Evolutionary conservation across 2,797 vertebrate genomes (phyloP).

Genomic region (Hephaestus fuliginosus): DNA sequence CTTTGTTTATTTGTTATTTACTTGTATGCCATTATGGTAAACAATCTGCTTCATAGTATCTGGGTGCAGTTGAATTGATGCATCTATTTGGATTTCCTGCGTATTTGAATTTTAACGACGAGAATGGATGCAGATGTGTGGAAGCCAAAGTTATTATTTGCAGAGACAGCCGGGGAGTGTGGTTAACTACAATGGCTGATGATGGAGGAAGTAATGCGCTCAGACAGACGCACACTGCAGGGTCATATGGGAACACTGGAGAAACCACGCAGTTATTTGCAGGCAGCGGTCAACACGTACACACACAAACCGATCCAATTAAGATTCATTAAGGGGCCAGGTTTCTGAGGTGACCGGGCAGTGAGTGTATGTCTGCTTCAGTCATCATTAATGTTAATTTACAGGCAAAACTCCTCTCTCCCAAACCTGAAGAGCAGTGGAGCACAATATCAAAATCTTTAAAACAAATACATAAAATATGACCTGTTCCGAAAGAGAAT

Average conservation of each 20-base stretch:
- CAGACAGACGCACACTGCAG: conserved; percentile 6
- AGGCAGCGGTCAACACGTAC: conserved; percentile 7
- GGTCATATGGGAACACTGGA: conserved; percentile 22
- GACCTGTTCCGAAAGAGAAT: conserved; percentile 75
- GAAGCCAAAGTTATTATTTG: conserved; percentile 44
- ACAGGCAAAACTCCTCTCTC: conserved; percentile 39
- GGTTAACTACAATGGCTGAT: background rate
- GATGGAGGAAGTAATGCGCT: background rate
- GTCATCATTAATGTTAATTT: conserved; percentile 67
- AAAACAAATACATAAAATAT: conserved; percentile 83
- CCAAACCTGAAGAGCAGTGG: conserved; percentile 32
- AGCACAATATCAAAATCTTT: conserved; percentile 72
- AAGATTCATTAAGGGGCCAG: conserved; percentile 48
- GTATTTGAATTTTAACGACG: conserved; percentile 46
- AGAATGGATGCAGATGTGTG: conserved; percentile 38
- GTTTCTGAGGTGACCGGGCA: conserved; percentile 42
- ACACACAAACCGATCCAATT: conserved; percentile 33
- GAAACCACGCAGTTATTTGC: conserved; percentile 12
- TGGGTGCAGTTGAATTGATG: conserved; percentile 38
- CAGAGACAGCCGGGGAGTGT: conserved; percentile 11
- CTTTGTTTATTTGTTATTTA: conserved; percentile 58
- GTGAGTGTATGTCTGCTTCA: conserved; percentile 24
- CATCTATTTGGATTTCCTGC: conserved; percentile 42
- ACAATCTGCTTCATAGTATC: conserved; percentile 45
- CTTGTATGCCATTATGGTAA: conserved; percentile 40